Evolutionary conservation across 2,797 vertebrate genomes (phyloP).

Genomic region (Characodon lateralis): DNA sequence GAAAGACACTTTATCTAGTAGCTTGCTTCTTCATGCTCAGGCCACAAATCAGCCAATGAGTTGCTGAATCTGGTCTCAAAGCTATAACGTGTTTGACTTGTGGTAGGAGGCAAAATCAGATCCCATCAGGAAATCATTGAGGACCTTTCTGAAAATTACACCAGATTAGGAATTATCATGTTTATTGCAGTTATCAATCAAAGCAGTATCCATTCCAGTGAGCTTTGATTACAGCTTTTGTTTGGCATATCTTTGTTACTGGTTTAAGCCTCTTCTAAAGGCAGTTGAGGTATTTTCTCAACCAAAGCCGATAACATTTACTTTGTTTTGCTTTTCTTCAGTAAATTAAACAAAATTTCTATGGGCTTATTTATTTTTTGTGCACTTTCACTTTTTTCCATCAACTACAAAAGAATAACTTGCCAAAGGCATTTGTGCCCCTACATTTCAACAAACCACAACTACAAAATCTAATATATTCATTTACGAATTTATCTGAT

Average conservation of each 20-base stretch:
- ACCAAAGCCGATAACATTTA: neutral
- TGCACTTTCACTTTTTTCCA: neutral
- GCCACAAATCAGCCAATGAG: constrained; percentile 36
- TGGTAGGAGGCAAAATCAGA: constrained; percentile 23
- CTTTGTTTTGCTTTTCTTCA: neutral
- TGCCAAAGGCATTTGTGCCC: neutral
- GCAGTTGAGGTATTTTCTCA: neutral
- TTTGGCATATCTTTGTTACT: neutral
- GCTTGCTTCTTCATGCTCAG: constrained; percentile 34
- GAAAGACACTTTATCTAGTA: constrained; percentile 49
- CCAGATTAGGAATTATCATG: constrained; percentile 23
- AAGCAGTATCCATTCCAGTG: constrained; percentile 3
- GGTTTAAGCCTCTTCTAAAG: neutral
- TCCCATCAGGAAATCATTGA: constrained; percentile 13
- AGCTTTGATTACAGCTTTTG: neutral
- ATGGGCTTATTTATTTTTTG: neutral
- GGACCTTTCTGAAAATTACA: constrained; percentile 19
- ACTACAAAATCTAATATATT: neutral
- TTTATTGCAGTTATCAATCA: constrained; percentile 22
- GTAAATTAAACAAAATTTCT: neutral
- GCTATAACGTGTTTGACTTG: constrained; percentile 35
- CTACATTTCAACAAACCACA: neutral
- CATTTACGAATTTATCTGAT: neutral
- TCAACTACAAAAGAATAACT: constrained; percentile 5
- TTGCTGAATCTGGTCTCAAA: constrained; percentile 25